A percentile compares a stretch with the other conserved stretches of the same genome.
These are phyloP conservation scores for Oxycera nigricornis DNA, from an alignment of 2,888 invertebrate species.

Conservation along the genomic window DNA sequence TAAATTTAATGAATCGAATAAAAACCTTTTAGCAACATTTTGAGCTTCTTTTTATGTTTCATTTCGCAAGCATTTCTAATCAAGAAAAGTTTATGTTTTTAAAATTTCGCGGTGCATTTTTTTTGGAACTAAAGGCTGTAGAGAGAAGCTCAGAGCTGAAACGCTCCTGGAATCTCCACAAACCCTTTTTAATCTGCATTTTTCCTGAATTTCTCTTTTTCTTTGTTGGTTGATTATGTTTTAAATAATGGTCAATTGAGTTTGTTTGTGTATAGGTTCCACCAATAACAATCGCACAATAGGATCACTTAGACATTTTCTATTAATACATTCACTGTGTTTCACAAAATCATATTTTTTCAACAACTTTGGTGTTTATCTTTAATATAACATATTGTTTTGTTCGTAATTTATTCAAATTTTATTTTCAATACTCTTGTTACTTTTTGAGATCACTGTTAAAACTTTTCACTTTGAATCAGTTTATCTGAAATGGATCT, in stretches of 20 bases:
- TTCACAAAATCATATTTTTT: slow-evolving; percentile 18
- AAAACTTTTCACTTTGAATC: neutral
- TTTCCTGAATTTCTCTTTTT: slow-evolving; percentile 28
- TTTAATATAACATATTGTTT: neutral
- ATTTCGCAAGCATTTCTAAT: neutral
- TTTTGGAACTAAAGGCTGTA: no score
- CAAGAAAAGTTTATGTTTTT: neutral
- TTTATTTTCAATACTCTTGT: slow-evolving; percentile 7
- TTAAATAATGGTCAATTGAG: slow-evolving; percentile 29
- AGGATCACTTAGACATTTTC: slow-evolving; percentile 24
- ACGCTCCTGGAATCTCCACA: neutral
- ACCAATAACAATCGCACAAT: slow-evolving; percentile 14
- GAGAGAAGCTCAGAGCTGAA: neutral
- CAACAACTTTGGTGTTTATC: slow-evolving; percentile 12
- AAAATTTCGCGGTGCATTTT: no score
- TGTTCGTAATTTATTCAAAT: neutral
- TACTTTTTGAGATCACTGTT: slow-evolving; percentile 4
- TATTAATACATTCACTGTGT: slow-evolving; percentile 26
- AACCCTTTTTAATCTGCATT: neutral
- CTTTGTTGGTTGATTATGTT: slow-evolving; percentile 20
- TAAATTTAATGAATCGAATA: neutral
- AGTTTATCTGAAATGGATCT: slow-evolving; percentile 25
- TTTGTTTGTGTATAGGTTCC: slow-evolving; percentile 33
- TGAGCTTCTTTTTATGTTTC: neutral
- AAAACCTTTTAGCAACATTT: neutral